These are phyloP conservation scores for Ephialtes manifestator DNA, from an alignment of 2,888 invertebrate species.

Conservation along the genomic window DNA sequence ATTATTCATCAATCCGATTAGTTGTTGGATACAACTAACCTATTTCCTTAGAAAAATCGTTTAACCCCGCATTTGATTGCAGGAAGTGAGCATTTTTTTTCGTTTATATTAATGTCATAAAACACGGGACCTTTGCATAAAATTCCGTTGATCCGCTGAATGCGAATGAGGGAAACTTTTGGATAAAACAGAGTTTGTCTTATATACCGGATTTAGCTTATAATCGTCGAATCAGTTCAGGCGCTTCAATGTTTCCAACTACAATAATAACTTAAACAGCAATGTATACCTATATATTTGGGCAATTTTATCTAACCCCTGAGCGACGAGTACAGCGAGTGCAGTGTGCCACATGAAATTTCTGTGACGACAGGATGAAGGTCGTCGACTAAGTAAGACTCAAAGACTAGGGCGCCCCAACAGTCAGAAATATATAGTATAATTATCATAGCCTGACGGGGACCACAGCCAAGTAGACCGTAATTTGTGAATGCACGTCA, in stretches of 20 bases:
- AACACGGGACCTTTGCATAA: background rate
- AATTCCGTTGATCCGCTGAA: background rate
- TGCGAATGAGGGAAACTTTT: slow-evolving; percentile 11
- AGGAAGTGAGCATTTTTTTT: background rate
- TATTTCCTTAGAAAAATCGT: background rate
- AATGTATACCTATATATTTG: background rate
- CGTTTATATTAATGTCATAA: background rate
- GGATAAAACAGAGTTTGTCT: background rate
- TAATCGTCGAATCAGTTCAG: background rate
- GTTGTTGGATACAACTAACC: background rate
- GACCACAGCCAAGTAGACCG: slow-evolving; percentile 1
- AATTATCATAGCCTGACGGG: slow-evolving; percentile 34
- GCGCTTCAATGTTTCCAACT: background rate
- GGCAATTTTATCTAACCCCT: background rate
- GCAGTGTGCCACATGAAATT: background rate
- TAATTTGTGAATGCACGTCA: slow-evolving; percentile 51
- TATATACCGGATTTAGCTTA: background rate
- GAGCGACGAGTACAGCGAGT: background rate
- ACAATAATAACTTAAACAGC: background rate
- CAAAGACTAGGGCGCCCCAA: slow-evolving; percentile 22
- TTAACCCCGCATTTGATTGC: background rate
- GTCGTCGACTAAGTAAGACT: slow-evolving; percentile 7
- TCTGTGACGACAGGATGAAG: slow-evolving; percentile 3
- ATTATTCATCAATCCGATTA: background rate
- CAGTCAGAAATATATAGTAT: slow-evolving; percentile 10